Evolutionary conservation across 2,888 invertebrate genomes (phyloP).

Genomic region (Hirtodrosophila duncani): DNA sequence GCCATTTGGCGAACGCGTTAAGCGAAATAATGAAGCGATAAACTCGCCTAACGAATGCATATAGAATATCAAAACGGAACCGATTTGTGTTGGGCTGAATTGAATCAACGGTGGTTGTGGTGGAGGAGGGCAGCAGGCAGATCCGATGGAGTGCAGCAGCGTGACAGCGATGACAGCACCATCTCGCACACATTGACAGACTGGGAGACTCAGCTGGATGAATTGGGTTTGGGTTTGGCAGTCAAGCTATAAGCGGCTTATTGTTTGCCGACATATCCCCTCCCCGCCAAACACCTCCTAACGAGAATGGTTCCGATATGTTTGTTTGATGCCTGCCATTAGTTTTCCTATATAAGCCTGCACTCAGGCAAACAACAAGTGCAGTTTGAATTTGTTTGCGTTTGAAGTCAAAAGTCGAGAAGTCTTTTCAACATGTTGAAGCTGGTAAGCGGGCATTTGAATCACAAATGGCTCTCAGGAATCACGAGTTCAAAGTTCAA

Average conservation of each 20-base stretch:
- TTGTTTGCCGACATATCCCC: not conserved
- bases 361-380: slow-evolving; percentile 15
- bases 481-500: not conserved
- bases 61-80: slow-evolving; percentile 50
- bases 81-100: slow-evolving; percentile 13
- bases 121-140: slow-evolving; percentile 16
- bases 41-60: slow-evolving; percentile 49
- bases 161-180: slow-evolving; percentile 17
- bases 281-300: not conserved
- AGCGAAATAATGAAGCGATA: slow-evolving; percentile 50
- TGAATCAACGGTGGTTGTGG: not conserved
- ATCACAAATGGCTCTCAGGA: not conserved
- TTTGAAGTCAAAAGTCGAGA: slow-evolving; percentile 16
- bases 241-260: slow-evolving; percentile 12
- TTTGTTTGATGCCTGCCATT: slow-evolving; percentile 16
- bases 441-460: slow-evolving; percentile 34
- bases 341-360: slow-evolving; percentile 43
- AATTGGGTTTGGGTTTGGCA: too few relatives aligned
- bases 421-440: slow-evolving; percentile 43
- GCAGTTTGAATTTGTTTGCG: slow-evolving; percentile 43
- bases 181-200: too few relatives aligned
- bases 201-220: too few relatives aligned
- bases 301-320: slow-evolving; percentile 24
- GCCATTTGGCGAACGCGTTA: slow-evolving; percentile 50
- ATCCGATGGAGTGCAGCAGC: too few relatives aligned